Evolutionary conservation across 1,140 invertebrate species (phyloP), one percentile per base, ranked within the genome.

Genomic region (Eulimnadia texana): DNA sequence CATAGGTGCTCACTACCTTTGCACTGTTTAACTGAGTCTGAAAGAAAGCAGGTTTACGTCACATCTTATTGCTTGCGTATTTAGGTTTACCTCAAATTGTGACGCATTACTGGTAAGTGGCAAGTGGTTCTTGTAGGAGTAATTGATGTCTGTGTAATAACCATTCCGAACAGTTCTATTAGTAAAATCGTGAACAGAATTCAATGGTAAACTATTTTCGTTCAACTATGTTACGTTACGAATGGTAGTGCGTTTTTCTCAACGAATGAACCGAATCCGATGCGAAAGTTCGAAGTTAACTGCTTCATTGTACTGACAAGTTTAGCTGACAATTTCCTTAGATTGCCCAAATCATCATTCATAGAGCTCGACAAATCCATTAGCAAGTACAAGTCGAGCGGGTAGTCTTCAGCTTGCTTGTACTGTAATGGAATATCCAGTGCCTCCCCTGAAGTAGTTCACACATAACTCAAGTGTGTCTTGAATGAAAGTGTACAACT

Each of bases 351-450:
- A 64, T 83, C 79, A 68, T 82, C 80, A 50, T 71, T 70, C 81
- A 83, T 83, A 3, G 82, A 83, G 65, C 80, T 76, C 1, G 80
- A 82, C 27, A 84, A 68, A 66, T 83, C 81, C 80, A 83, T 82
- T 2, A 83, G 67, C 66, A 82, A 83, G 68, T 83, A 83, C 2
- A 83, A 70, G 70, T 83, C 81, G 6, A 83, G 77, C 0, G 81
- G 82, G 69, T 82, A 83, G 65, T 82, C 78, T 57, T 76, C 73
- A 13, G 79, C 78, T 65, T 80, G 74, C 10, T 75, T 71, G 67
- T 79, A 82, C 16, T 68, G 67, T 16, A 80, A 50, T 24, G 19
- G 10, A 28, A 61, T 29, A 11, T 10, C 53, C 13, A 53, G 50
- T 20, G 60, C 11, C 33, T 61, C 49, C 10, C 53, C 60, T 61